Percentiles rank a stretch among this genome's conserved stretches.
Evolutionary conservation across 2,113 vertebrate species (phyloP).

Genomic region (Ia io): DNA sequence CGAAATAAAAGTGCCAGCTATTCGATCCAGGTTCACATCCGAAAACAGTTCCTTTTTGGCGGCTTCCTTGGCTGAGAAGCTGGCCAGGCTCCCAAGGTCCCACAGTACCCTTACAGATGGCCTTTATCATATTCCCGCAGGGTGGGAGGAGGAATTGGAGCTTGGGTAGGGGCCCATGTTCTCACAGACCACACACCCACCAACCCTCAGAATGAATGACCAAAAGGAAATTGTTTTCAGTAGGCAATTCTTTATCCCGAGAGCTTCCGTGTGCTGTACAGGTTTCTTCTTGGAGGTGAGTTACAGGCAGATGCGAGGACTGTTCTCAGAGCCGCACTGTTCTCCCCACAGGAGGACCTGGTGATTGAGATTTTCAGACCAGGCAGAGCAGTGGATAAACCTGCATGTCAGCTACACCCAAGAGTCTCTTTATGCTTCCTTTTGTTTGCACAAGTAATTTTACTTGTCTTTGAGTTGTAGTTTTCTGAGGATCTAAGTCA

Average conservation of each 20-base stretch:
- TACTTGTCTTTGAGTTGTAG: no score
- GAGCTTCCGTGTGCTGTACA: accelerated
- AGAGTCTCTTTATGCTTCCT: neutral
- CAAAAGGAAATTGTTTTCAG: neutral
- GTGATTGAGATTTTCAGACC: neutral
- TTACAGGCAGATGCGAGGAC: neutral
- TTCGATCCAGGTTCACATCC: neutral
- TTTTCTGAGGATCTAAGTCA: neutral
- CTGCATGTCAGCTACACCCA: accelerated
- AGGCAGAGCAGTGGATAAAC: neutral
- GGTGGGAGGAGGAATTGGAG: neutral
- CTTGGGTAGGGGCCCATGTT: neutral
- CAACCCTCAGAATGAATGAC: no score
- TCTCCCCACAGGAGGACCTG: accelerated
- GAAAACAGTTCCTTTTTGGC: neutral
- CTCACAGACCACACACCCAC: neutral
- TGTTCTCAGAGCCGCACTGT: neutral
- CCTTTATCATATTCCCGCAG: neutral
- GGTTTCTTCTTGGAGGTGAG: neutral
- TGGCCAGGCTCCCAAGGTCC: neutral
- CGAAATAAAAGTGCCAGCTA: neutral
- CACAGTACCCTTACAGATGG: neutral
- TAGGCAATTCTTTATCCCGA: accelerated
- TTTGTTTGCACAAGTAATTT: neutral
- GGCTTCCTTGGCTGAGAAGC: neutral